Evolutionary conservation across 1,140 invertebrate species (phyloP), one percentile per base, ranked within the genome.

Genomic region (Pseudomyrmex concolor): DNA sequence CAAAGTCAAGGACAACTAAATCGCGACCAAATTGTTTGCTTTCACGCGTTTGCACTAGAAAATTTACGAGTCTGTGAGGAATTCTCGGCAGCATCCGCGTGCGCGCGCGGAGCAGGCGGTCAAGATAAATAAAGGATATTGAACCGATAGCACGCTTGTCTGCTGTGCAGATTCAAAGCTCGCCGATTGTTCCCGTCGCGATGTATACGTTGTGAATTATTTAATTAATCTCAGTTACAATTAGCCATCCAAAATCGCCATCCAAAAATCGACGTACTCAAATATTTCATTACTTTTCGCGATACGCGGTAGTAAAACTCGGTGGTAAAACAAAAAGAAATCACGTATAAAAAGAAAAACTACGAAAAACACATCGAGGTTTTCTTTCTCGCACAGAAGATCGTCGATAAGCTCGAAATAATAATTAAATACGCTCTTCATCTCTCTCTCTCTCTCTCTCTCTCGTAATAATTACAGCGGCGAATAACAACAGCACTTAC

Each of bases 11-110:
- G 76, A 80, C 76, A 71, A 34, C 54, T 59, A n/a, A 80, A 71
- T 71, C 66, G 43, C 66, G 54, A 13, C 19, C 1, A 43, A 50
- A 50, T 66, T 77, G 74, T 77, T 77, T 77, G 50, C 51, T 70
- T 48, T 68, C 9, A 15, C 54, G 66, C 13, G 66, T 71, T 80
- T 80, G 66, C 45, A 60, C 71, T 71, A 59, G 76, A 45, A 71
- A 80, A 80, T 80, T 80, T 80, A 80, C 76, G 76, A 71, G 66
- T 34, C 54, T n/a, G 55, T 60, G 66, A 60, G 64, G 76, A 80
- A 80, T 80, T 80, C 34, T 34, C 2, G n/a, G 12, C 13, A 17
- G 54, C 64, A 7, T 66, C 12, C 19, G 64, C 64, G 22, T 15
- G 64, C 64, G 63, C 64, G 50, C 34, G 34, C 48, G 19, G 13